Base-by-base conservation (phyloP, 2,888 invertebrate species). In the Elysia crispata region DNA sequence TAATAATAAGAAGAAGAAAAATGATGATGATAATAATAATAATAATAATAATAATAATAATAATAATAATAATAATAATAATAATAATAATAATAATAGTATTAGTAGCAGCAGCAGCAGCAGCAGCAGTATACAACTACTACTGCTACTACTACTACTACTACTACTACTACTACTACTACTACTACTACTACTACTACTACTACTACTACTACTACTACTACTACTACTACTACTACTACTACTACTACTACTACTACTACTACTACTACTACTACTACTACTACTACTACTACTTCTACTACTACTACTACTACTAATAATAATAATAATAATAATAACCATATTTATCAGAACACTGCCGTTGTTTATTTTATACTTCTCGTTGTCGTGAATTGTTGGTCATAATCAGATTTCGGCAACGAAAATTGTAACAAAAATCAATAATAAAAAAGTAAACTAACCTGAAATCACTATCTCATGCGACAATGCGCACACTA, bases 91-190 rank as follows among this genome's bases (percentile, higher is more conserved):
- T 54, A 54, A n/a, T n/a, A n/a, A n/a, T n/a, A n/a, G n/a, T n/a
- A n/a, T n/a, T n/a, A n/a, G n/a, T n/a, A n/a, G n/a, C n/a, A n/a
- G n/a, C n/a, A n/a, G 13, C 13, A 20, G 20, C 54, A 54, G 54
- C 13, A 54, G 54, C 20, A 20, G 20, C 54, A 54, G 54, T 54
- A 54, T 54, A 54, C 54, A n/a, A 64, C 64, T 64, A n/a, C 64
- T 64, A 64, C 23, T 64, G 25, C 64, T 64, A 64, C 64, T 64
- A 64, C 64, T 64, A 64, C 64, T 64, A n/a, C 64, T 64, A 64
- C 64, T 64, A n/a, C 64, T 64, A 64, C 64, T 64, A n/a, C 13
- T 64, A 64, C 64, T 64, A n/a, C 64, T 64, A n/a, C 64, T 64
- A n/a, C 64, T n/a, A 23, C n/a, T 54, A 23, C 25, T n/a, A 23